Conservation (phyloP, 2,113 vertebrate genomes). For the Oryzias celebensis region DNA sequence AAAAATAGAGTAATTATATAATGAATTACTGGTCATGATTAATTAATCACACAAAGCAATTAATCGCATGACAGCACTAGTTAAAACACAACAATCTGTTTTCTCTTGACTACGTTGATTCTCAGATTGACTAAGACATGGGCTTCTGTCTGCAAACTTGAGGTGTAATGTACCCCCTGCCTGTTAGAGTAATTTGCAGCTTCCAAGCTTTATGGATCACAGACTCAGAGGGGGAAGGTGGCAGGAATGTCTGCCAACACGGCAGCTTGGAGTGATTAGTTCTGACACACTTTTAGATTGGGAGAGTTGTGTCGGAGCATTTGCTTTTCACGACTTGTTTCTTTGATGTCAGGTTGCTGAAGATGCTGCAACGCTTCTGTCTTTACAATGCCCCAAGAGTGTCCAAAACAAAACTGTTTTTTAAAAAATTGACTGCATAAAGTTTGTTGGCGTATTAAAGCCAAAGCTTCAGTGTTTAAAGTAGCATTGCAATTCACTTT, state of each 20-base stretch:
- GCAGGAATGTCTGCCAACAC: conserved; percentile 17
- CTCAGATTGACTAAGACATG: conserved; percentile 1
- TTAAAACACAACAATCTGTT: not conserved
- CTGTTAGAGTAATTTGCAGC: conserved; percentile 43
- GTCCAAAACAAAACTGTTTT: too few species aligned
- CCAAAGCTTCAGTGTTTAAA: too few species aligned
- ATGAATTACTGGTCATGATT: too few species aligned
- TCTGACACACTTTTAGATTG: not conserved
- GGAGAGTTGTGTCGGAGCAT: not conserved
- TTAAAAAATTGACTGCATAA: too few species aligned
- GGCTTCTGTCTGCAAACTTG: conserved; percentile 10
- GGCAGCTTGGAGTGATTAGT: conserved; percentile 15
- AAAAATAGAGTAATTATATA: too few species aligned
- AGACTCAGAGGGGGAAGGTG: conserved; percentile 24
- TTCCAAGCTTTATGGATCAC: conserved; percentile 26
- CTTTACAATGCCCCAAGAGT: too few species aligned
- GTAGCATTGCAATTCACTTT: too few species aligned
- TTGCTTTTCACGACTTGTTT: not conserved
- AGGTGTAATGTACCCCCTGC: conserved; percentile 32
- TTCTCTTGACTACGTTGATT: not conserved
- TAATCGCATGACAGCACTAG: too few species aligned
- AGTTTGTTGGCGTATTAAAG: too few species aligned
- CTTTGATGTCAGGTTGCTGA: too few species aligned
- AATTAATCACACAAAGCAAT: too few species aligned
- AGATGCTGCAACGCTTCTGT: too few species aligned